Evolutionary conservation across 2,113 vertebrate genomes (phyloP).

Genomic region (Okapia johnstoni): DNA sequence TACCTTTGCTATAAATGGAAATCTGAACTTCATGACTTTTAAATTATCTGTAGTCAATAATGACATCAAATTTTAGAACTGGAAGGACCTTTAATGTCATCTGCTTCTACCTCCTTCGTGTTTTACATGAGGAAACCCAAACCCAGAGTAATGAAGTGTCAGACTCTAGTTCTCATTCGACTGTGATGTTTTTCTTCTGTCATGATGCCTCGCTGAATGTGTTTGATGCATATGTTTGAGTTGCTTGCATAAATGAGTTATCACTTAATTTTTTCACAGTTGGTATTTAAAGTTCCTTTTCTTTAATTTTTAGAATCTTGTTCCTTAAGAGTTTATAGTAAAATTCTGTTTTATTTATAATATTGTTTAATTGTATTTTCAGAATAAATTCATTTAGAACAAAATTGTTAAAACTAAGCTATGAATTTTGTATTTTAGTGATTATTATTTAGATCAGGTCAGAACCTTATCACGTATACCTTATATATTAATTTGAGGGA

Average conservation of each 20-base stretch:
- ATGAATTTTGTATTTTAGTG: neutral
- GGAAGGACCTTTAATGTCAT: neutral
- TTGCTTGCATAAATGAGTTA: neutral
- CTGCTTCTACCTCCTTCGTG: neutral
- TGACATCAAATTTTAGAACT: neutral
- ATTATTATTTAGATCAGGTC: neutral
- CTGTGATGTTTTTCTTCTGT: neutral
- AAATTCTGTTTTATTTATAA: neutral
- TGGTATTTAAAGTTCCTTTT: conserved; percentile 17
- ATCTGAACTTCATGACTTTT: conserved; percentile 5
- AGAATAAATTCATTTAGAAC: conserved; percentile 30
- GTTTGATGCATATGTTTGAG: neutral
- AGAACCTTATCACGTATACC: neutral
- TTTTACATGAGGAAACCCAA: neutral
- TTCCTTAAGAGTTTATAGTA: neutral
- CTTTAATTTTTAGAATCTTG: neutral
- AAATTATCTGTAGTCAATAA: neutral
- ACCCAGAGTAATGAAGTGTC: neutral
- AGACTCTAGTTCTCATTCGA: neutral
- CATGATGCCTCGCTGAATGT: neutral
- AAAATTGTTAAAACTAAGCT: conserved; percentile 16
- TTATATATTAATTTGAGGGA: neutral
- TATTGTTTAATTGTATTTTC: neutral
- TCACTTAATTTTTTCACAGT: neutral
- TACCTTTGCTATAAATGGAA: neutral